phyloP scores from a whole-genome alignment of 2,888 invertebrate species.

The Cotesia congregata region DNA sequence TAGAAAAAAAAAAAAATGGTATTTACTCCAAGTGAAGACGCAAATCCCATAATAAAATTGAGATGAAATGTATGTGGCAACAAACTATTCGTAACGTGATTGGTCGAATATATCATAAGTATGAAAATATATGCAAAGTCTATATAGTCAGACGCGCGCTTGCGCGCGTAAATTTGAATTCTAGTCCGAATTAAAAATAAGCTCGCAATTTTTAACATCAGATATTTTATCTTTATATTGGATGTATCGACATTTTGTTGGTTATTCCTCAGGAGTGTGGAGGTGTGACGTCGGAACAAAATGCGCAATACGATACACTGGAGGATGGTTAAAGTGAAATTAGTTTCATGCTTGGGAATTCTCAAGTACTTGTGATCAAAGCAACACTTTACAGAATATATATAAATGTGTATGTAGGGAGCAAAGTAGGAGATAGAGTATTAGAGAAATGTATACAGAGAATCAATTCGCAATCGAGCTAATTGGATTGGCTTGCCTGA shows the following conservation, averaged over 20 bases:
- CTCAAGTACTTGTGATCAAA: not conserved
- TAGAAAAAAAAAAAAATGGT: too few species aligned
- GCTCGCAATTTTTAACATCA: too few species aligned
- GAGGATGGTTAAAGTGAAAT: slow-evolving; percentile 1
- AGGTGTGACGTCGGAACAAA: not conserved
- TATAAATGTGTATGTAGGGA: not conserved
- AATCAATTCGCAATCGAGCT: slow-evolving; percentile 47
- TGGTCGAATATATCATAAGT: too few species aligned
- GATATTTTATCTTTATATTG: not conserved
- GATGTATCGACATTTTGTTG: not conserved
- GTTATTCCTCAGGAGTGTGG: not conserved
- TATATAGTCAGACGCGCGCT: too few species aligned
- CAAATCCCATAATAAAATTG: too few species aligned
- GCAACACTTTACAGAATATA: not conserved
- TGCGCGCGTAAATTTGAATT: too few species aligned
- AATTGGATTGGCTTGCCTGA: slow-evolving; percentile 43
- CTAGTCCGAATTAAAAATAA: too few species aligned
- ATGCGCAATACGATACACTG: not conserved
- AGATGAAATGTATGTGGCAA: too few species aligned
- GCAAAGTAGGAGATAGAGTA: not conserved
- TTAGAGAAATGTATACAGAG: slow-evolving; percentile 9
- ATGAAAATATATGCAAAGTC: too few species aligned
- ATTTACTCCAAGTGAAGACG: too few species aligned
- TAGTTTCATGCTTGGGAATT: not conserved
- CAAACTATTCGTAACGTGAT: too few species aligned